Base-by-base conservation (phyloP, 2,113 vertebrate genomes). In the Microtus montanus region DNA sequence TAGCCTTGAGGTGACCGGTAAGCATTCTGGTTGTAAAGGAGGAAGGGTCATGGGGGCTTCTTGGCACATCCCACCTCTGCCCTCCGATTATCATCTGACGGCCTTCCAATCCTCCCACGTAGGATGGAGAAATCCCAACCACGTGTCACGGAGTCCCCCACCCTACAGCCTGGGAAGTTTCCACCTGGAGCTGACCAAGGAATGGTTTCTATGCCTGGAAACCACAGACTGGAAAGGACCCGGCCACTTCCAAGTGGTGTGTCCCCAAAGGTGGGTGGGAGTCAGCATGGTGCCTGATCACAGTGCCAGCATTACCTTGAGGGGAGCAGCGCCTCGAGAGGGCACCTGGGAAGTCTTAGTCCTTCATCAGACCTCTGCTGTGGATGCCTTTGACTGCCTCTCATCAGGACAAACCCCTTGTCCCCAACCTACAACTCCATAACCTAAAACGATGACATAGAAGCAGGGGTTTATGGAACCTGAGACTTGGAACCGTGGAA, bases 231-330 rank as follows among this genome's bases (percentile, higher is more conserved):
- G 28, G 3, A 38, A 38, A 83, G 24, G n/a, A 41, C 24, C n/a
- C 7, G 28, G 63, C 47, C 38, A 0, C 38, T 0, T n/a, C 12
- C 66, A 4, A 64, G 28, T 0, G 74, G 11, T 0, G 0, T 7
- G 19, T 19, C 61, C 30, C 47, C 38, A 38, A 78, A 17, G 28
- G 77, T 24, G 84, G 41, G 7, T 0, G 5, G 64, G 41, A 64
- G 20, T 12, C 61, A 17, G 58, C 8, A 2, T 41, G 30, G 33
- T 26, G 2, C 35, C 47, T 20, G 58, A 49, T 1, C 1, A 1
- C 12, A 20, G 5, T 2, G 9, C 3, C 44, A 9, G 44, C 0
- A 0, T 9, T 1, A 0, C 3, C 22, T 4, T 11, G 2, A 5
- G 1, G 33, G 10, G 75, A 28, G 47, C 3, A 7, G 63, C 5